Percentiles rank a stretch among this genome's conserved stretches.
These are phyloP conservation scores for Phataginus tricuspis DNA, from an alignment of 2,797 vertebrate genomes.

Conservation along the genomic window DNA sequence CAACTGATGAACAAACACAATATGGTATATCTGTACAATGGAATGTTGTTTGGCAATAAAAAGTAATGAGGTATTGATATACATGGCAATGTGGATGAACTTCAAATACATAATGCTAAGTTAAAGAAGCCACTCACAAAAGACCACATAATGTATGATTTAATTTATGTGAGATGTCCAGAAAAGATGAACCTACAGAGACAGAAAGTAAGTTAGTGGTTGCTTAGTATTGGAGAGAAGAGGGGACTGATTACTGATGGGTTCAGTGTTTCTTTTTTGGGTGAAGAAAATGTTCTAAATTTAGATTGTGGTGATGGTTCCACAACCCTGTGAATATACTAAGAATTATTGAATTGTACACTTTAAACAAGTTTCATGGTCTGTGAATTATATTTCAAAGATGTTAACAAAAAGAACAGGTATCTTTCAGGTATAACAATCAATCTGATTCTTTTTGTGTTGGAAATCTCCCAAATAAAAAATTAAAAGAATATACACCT, in stretches of 20 bases:
- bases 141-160: not conserved
- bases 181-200: not conserved
- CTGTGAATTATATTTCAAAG: not conserved
- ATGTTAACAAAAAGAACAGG: not conserved
- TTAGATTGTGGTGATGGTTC: not conserved
- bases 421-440: not conserved
- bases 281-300: not conserved
- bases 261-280: not conserved
- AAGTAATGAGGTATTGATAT: not conserved
- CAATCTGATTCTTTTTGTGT: not conserved
- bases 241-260: not conserved
- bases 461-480: not conserved
- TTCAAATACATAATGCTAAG: not conserved
- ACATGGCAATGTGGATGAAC: not conserved
- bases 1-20: not conserved
- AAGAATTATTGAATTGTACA: not conserved
- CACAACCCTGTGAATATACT: not conserved
- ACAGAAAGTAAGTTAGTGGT: not conserved
- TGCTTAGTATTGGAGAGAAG: not conserved
- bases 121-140: not conserved
- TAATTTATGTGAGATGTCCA: not conserved
- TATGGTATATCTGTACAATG: too few species aligned
- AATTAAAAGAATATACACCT: not conserved
- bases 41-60: not conserved
- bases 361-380: not conserved